Evolutionary conservation across 2,888 invertebrate genomes (phyloP).

Genomic region (Heliconius ismenius): DNA sequence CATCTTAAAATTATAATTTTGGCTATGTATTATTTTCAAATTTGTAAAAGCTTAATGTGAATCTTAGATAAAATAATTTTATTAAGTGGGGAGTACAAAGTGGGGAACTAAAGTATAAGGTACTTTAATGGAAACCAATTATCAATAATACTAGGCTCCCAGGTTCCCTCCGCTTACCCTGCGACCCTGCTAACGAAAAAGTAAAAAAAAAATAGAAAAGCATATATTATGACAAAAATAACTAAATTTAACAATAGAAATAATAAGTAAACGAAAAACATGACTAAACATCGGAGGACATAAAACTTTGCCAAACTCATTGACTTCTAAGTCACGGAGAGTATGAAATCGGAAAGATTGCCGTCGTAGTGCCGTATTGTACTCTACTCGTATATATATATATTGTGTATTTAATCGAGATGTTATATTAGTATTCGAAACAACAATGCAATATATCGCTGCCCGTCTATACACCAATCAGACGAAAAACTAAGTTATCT

Average conservation of each 20-base stretch:
- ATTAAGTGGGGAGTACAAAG: not conserved
- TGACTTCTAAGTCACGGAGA: conserved; percentile 40
- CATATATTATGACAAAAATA: not conserved
- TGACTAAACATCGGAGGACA: not conserved
- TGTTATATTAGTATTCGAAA: conserved; percentile 66
- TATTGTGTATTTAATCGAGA: conserved; percentile 49
- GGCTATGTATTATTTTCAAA: not conserved
- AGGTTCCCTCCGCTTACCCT: not conserved
- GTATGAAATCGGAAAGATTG: conserved; percentile 42
- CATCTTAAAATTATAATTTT: not conserved
- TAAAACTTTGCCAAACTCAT: conserved; percentile 26
- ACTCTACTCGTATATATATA: not conserved
- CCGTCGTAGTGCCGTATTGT: conserved; percentile 36
- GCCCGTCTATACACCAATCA: conserved; percentile 71
- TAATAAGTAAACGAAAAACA: not conserved
- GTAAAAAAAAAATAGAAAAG: too few species aligned
- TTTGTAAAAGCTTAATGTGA: not conserved
- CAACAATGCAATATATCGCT: conserved; percentile 70
- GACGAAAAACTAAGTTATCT: conserved; percentile 72
- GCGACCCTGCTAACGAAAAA: not conserved
- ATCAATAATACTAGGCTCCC: not conserved
- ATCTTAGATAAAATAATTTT: not conserved
- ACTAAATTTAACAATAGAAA: not conserved
- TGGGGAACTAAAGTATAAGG: too few species aligned
- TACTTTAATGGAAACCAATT: not conserved